Percentiles rank a stretch among this genome's conserved stretches.
Conservation (phyloP, 2,888 invertebrate genomes). For the Philopedon plagiatum region DNA sequence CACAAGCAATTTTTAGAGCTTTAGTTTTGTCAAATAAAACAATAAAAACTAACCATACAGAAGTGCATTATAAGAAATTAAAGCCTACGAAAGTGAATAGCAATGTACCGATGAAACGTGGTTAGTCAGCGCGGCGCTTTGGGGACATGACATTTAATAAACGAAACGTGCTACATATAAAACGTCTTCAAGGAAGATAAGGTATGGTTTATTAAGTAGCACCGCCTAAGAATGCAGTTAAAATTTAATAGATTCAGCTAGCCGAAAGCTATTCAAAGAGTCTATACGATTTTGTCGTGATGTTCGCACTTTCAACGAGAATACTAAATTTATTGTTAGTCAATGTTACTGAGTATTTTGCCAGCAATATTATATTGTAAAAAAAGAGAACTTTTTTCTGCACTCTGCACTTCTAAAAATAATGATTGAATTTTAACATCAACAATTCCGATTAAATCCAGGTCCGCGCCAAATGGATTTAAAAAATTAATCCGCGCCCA, state of each 20-base stretch:
- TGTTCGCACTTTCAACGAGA: constrained; percentile 59
- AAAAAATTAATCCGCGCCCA: no score
- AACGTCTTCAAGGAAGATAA: constrained; percentile 25
- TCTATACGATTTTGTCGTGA: constrained; percentile 54
- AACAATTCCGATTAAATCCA: no score
- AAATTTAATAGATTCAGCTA: constrained; percentile 56
- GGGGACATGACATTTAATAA: constrained; percentile 24
- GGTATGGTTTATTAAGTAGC: constrained; percentile 55
- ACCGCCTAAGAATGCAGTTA: constrained; percentile 53
- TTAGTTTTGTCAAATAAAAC: neutral
- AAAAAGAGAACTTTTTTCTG: no score
- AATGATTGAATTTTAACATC: no score
- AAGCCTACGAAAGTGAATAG: constrained; percentile 1
- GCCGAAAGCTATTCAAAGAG: constrained; percentile 51
- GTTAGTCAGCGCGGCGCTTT: constrained; percentile 10
- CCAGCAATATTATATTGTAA: neutral
- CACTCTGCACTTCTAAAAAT: no score
- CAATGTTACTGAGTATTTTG: constrained; percentile 25
- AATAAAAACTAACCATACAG: neutral
- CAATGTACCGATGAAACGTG: constrained; percentile 13
- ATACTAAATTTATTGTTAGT: constrained; percentile 55
- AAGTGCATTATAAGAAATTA: neutral
- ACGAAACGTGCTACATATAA: constrained; percentile 33
- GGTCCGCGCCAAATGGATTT: no score
- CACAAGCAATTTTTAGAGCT: no score